Conservation (phyloP, 2,888 invertebrate genomes). For the Meganola albula region DNA sequence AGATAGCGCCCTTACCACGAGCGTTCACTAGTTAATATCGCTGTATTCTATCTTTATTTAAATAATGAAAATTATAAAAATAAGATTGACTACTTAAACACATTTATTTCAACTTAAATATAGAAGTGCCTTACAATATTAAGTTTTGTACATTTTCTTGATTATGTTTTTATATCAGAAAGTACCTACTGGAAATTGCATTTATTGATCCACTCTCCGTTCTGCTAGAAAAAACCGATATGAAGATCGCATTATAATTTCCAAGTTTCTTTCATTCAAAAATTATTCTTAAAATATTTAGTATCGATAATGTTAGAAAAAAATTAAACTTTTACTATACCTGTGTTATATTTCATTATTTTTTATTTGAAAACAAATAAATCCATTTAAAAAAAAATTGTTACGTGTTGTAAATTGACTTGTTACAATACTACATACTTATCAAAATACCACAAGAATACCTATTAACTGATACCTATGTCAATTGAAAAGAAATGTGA, state of each 20-base stretch:
- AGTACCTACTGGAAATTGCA: conserved; percentile 67
- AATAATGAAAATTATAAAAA: conserved; percentile 39
- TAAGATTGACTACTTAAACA: conserved; percentile 50
- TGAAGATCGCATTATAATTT: conserved; percentile 31
- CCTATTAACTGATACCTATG: conserved; percentile 57
- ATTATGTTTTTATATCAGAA: conserved; percentile 38
- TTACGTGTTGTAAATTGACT: no score
- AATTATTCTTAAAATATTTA: no score
- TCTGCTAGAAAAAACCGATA: conserved; percentile 46
- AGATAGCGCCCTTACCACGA: conserved; percentile 20
- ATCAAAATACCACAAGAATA: conserved; percentile 29
- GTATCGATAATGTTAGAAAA: no score
- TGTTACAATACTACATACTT: no score
- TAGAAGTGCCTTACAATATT: conserved; percentile 76
- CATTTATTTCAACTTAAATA: conserved; percentile 63
- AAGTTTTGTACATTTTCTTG: conserved; percentile 61
- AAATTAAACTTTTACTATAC: no score
- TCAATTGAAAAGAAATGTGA: conserved; percentile 55
- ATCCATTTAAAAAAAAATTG: no score
- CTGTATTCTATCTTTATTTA: conserved; percentile 44
- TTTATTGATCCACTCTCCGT: conserved; percentile 55
- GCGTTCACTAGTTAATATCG: conserved; percentile 38
- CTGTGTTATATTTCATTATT: no score
- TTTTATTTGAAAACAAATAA: no score
- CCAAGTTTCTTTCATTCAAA: conserved; percentile 37